Conservation (phyloP, 1,140 invertebrate genomes). For the Drosophila saltans region DNA sequence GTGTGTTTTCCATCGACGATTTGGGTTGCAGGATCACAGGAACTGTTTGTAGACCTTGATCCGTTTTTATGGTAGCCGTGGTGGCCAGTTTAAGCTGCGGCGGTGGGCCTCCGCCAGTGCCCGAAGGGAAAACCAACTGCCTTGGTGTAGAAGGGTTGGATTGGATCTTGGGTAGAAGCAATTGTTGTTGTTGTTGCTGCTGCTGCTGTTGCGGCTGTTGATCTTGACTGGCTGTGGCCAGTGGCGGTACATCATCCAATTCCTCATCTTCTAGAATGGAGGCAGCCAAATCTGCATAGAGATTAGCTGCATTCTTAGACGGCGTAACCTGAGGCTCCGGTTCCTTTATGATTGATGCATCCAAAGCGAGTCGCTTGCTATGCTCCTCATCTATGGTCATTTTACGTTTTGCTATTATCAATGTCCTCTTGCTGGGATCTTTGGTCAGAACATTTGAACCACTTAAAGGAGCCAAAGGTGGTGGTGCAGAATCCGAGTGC, state of each 20-base stretch:
- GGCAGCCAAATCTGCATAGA: constrained; percentile 88
- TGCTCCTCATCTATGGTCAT: constrained; percentile 84
- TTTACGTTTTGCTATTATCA: constrained; percentile 83
- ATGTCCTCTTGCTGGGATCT: constrained; percentile 83
- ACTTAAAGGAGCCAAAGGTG: constrained; percentile 84
- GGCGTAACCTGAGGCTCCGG: constrained; percentile 83
- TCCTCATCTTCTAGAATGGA: constrained; percentile 89
- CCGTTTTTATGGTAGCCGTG: constrained; percentile 82
- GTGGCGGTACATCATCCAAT: constrained; percentile 84
- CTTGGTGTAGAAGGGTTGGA: constrained; percentile 32
- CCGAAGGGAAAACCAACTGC: constrained; percentile 54
- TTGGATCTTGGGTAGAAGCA: constrained; percentile 70
- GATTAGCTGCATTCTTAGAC: constrained; percentile 88
- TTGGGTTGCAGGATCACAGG: constrained; percentile 84
- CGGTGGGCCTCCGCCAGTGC: constrained; percentile 40
- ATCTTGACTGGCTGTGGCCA: constrained; percentile 58
- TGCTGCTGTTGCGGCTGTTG: constrained; percentile 45
- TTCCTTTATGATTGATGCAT: constrained; percentile 65
- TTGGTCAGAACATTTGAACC: constrained; percentile 72
- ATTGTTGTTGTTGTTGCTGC: constrained; percentile 51
- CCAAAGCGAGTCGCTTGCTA: constrained; percentile 62
- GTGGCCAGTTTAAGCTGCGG: constrained; percentile 73
- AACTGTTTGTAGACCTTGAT: constrained; percentile 83
- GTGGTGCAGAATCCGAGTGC: constrained; percentile 82
- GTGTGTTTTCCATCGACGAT: constrained; percentile 64